Evolutionary conservation across 2,888 invertebrate species (phyloP).

Genomic region (Entomobrya multifasciata): DNA sequence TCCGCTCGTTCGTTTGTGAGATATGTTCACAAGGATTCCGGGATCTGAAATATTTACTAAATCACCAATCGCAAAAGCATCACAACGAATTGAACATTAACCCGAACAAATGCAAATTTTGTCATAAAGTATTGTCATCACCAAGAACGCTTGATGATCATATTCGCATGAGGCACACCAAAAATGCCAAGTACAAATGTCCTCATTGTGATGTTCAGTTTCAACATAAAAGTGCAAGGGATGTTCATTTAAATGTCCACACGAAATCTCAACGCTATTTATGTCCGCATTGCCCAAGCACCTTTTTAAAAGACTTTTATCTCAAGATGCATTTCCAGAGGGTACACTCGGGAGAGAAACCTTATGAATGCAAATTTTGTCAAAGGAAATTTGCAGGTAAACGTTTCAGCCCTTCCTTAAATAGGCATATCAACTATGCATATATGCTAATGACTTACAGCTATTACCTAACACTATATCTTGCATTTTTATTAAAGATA

Average conservation of each 20-base stretch:
- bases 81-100: conserved; percentile 47
- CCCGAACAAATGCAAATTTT: conserved; percentile 51
- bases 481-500: conserved; percentile 42
- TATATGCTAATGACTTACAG: too few relatives aligned
- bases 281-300: conserved; percentile 48
- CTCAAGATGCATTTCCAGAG: conserved; percentile 32
- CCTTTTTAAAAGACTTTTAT: conserved; percentile 14
- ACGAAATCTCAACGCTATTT: conserved; percentile 18
- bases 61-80: conserved; percentile 56
- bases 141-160: conserved; percentile 35
- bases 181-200: conserved; percentile 39
- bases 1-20: conserved; percentile 38
- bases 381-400: conserved; percentile 41
- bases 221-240: conserved; percentile 8
- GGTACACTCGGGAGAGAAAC: conserved; percentile 38
- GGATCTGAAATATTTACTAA: conserved; percentile 41
- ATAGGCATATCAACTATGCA: too few relatives aligned
- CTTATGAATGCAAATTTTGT: conserved; percentile 40
- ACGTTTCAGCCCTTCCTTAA: too few relatives aligned
- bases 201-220: conserved; percentile 44
- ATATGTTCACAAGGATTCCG: conserved; percentile 44
- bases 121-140: conserved; percentile 42
- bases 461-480: too few relatives aligned
- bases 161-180: conserved; percentile 30
- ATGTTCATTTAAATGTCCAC: conserved; percentile 44